These are phyloP conservation scores for Drosophila peninsularis DNA, from an alignment of 2,888 invertebrate species.

Conservation along the genomic window DNA sequence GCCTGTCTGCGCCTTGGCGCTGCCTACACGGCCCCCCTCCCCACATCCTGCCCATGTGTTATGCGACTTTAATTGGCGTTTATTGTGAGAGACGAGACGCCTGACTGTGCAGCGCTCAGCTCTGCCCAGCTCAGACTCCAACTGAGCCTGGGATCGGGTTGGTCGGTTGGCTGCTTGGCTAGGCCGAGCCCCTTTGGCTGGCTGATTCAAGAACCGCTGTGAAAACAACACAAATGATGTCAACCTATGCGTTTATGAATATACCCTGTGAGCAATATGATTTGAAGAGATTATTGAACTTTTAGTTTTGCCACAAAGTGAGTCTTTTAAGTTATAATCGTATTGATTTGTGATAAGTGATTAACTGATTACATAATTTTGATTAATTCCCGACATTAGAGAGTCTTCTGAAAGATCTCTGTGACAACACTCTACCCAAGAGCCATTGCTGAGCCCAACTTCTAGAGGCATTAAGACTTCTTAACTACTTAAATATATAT, in stretches of 20 bases:
- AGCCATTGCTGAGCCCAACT: too few species aligned
- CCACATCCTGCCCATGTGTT: slow-evolving; percentile 49
- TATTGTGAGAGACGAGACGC: slow-evolving; percentile 72
- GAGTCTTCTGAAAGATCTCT: too few species aligned
- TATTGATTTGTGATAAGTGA: too few species aligned
- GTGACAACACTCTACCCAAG: too few species aligned
- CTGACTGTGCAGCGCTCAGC: slow-evolving; percentile 51
- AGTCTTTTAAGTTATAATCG: too few species aligned
- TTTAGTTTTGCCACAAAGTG: not conserved
- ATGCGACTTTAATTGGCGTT: slow-evolving; percentile 79
- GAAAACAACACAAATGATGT: slow-evolving; percentile 19
- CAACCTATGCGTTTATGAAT: not conserved
- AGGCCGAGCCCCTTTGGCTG: slow-evolving; percentile 52
- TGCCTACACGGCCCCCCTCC: not conserved
- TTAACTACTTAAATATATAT: too few species aligned
- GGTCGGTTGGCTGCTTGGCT: slow-evolving; percentile 12
- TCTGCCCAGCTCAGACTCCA: slow-evolving; percentile 5
- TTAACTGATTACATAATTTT: too few species aligned
- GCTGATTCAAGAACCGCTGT: slow-evolving; percentile 33
- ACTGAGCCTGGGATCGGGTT: slow-evolving; percentile 20
- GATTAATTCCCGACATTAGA: too few species aligned
- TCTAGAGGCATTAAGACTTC: too few species aligned
- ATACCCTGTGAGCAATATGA: slow-evolving; percentile 8
- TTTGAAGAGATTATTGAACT: not conserved
- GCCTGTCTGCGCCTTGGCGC: slow-evolving; percentile 52